phyloP scores from a whole-genome alignment of 2,113 vertebrate genomes.

The Ondatra zibethicus region DNA sequence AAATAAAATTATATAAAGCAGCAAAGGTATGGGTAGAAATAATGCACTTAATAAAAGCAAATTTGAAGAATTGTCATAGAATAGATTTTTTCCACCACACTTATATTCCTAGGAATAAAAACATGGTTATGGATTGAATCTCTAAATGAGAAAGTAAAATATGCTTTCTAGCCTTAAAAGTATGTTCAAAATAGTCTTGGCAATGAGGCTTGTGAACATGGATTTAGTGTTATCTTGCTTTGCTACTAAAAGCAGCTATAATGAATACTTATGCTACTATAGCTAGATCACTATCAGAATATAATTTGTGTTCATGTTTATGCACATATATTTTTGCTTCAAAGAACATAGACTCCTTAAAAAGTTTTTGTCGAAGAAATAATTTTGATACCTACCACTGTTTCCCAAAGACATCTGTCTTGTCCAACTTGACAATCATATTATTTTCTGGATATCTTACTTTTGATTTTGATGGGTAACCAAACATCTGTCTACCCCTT shows the following conservation, averaged over 20 bases:
- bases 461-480: neutral
- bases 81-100: neutral
- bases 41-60: neutral
- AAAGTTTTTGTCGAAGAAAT: neutral
- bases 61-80: neutral
- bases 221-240: neutral
- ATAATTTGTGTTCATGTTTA: neutral
- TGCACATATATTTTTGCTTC: neutral
- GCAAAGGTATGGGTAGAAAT: neutral
- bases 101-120: neutral
- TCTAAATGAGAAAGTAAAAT: neutral
- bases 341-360: neutral
- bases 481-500: neutral
- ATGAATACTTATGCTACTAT: neutral
- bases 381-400: neutral
- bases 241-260: neutral
- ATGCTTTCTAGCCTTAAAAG: neutral
- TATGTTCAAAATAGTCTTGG: neutral
- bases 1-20: constrained; percentile 5
- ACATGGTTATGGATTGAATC: neutral
- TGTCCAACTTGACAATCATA: fast-evolving
- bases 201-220: neutral
- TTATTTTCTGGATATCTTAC: neutral
- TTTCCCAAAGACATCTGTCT: neutral
- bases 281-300: neutral